A percentile compares a stretch with the other conserved stretches of the same genome.
Conservation (phyloP, 1,140 invertebrate species). For the Drosophila nannoptera region DNA sequence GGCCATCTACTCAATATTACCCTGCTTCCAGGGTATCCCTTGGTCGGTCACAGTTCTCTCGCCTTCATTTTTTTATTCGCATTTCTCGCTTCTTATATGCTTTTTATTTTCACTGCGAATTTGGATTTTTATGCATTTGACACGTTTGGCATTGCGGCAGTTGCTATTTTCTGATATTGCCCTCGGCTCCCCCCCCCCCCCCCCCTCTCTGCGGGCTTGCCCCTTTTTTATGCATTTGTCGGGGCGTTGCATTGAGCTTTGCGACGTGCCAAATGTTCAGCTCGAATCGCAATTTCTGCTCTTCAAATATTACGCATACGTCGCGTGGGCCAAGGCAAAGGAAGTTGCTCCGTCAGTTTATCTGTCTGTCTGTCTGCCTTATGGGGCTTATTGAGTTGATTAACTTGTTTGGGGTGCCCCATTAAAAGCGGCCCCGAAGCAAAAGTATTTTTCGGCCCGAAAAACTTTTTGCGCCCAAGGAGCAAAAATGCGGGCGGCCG, state of each 20-base stretch:
- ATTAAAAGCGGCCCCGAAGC: conserved; percentile 22
- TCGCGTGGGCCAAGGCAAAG: conserved; percentile 8
- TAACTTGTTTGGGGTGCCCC: conserved; percentile 25
- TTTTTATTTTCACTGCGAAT: conserved; percentile 27
- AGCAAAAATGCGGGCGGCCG: conserved; percentile 30
- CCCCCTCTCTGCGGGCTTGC: neutral
- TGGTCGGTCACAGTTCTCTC: neutral
- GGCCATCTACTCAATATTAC: no score
- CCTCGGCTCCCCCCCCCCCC: neutral
- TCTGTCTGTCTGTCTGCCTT: neutral
- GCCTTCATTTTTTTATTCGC: conserved; percentile 1
- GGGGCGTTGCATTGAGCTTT: conserved; percentile 10
- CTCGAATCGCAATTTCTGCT: neutral
- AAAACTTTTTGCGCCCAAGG: conserved; percentile 17
- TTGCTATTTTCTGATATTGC: conserved; percentile 29
- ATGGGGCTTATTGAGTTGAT: conserved; percentile 41
- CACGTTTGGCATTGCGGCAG: conserved; percentile 48
- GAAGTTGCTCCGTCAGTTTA: neutral
- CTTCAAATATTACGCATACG: conserved; percentile 34
- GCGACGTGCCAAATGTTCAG: conserved; percentile 25
- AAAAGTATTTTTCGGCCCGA: conserved; percentile 5
- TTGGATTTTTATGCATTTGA: conserved; percentile 67
- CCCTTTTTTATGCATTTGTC: conserved; percentile 3
- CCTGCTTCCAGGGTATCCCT: no score
- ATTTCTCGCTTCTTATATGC: conserved; percentile 1